A percentile compares a stretch with the other conserved stretches of the same genome.
phyloP scores from a whole-genome alignment of 2,888 invertebrate genomes.

The Beris chalybata region DNA sequence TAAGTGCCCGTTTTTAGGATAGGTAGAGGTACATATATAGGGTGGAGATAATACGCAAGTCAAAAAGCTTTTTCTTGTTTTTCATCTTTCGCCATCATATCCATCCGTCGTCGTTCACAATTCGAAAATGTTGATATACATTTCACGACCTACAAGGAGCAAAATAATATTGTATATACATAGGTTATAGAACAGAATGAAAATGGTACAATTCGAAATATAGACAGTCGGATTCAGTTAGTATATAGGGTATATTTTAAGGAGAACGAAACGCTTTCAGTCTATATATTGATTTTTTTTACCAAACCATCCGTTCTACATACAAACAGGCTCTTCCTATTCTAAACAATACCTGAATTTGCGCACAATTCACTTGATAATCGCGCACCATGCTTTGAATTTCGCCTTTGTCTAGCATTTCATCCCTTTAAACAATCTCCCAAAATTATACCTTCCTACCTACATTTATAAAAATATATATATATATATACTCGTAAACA shows the following conservation, averaged over 20 bases:
- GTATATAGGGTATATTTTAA: too few relatives aligned
- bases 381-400: not conserved
- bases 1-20: slow-evolving; percentile 18
- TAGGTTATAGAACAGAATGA: too few relatives aligned
- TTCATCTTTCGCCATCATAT: slow-evolving; percentile 10
- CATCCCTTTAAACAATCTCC: too few relatives aligned
- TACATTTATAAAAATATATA: too few relatives aligned
- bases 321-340: not conserved
- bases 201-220: too few relatives aligned
- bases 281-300: too few relatives aligned
- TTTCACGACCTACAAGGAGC: slow-evolving; percentile 27
- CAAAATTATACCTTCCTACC: too few relatives aligned
- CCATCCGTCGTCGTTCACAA: slow-evolving; percentile 16
- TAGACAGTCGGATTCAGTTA: too few relatives aligned
- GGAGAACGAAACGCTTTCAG: too few relatives aligned
- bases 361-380: slow-evolving; percentile 5
- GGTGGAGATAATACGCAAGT: slow-evolving; percentile 16
- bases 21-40: not conserved
- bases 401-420: too few relatives aligned
- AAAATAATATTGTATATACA: not conserved
- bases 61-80: slow-evolving; percentile 22
- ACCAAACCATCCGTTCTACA: too few relatives aligned
- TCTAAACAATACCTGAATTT: slow-evolving; percentile 26
- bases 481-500: too few relatives aligned
- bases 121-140: slow-evolving; percentile 12